Evolutionary conservation across 2,797 vertebrate species (phyloP).

Genomic region (Clarias laeviceps): DNA sequence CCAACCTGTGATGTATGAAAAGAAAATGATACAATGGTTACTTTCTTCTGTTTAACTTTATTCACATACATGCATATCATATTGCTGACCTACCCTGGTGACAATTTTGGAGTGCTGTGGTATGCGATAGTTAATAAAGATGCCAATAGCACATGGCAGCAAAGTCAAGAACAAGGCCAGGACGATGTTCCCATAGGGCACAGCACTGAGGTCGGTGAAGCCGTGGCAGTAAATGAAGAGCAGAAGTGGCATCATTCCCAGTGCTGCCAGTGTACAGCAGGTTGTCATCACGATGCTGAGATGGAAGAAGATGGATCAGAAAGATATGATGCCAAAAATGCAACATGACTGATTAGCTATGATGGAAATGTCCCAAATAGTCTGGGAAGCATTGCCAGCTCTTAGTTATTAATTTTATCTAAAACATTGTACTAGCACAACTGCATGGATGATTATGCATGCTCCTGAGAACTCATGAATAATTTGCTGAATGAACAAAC

Average conservation of each 20-base stretch:
- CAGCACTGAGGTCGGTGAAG: constrained; percentile 64
- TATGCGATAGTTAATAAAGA: constrained; percentile 77
- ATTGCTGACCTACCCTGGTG: constrained; percentile 69
- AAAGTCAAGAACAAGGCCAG: constrained; percentile 71
- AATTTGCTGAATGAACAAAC: too few relatives aligned
- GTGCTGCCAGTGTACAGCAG: constrained; percentile 76
- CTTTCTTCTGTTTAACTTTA: background rate
- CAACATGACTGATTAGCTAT: background rate
- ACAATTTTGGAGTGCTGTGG: constrained; percentile 72
- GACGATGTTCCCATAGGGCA: constrained; percentile 78
- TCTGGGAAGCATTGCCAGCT: background rate
- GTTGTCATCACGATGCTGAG: constrained; percentile 82
- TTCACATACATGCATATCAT: background rate
- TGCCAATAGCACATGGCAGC: constrained; percentile 74
- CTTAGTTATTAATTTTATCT: too few relatives aligned
- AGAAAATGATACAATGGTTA: background rate
- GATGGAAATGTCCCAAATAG: background rate
- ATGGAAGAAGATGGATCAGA: constrained; percentile 8
- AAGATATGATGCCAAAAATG: background rate
- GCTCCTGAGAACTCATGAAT: too few relatives aligned
- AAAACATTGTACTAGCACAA: too few relatives aligned
- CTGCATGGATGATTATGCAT: too few relatives aligned
- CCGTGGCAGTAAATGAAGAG: constrained; percentile 79
- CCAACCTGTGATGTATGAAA: background rate
- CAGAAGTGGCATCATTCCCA: constrained; percentile 85